phyloP scores from a whole-genome alignment of 2,888 invertebrate genomes.

The Cryptus armator region DNA sequence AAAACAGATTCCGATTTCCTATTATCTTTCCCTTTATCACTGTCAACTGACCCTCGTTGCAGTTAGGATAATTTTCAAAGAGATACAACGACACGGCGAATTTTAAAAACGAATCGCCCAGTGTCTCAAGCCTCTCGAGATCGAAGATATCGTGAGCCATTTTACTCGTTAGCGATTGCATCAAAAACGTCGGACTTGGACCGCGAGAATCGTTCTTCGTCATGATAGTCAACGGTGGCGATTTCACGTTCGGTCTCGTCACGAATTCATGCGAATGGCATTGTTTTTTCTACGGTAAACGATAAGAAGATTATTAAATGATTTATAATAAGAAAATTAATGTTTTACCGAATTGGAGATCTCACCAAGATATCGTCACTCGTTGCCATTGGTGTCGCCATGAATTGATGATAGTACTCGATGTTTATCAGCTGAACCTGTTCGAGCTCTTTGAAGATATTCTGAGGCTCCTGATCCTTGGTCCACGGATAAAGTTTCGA shows the following conservation, averaged over 20 bases:
- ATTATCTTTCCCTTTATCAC: slow-evolving; percentile 90
- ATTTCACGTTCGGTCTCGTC: slow-evolving; percentile 54
- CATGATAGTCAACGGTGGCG: slow-evolving; percentile 73
- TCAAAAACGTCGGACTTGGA: slow-evolving; percentile 79
- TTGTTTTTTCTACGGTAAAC: slow-evolving; percentile 30
- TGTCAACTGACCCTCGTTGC: slow-evolving; percentile 93
- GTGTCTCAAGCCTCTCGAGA: slow-evolving; percentile 93
- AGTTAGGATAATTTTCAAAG: slow-evolving; percentile 89
- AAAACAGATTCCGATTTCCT: slow-evolving; percentile 95
- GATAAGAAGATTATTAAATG: slow-evolving; percentile 16
- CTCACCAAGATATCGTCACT: slow-evolving; percentile 66
- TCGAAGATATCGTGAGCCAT: slow-evolving; percentile 91
- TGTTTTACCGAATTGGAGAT: not conserved
- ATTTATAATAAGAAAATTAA: slow-evolving; percentile 14
- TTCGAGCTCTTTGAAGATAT: slow-evolving; percentile 88
- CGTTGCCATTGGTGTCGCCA: slow-evolving; percentile 79
- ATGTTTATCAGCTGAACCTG: slow-evolving; percentile 89
- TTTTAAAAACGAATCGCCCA: slow-evolving; percentile 96
- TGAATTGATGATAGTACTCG: slow-evolving; percentile 90
- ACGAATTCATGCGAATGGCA: slow-evolving; percentile 50
- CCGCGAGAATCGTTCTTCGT: slow-evolving; percentile 65
- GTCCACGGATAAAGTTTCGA: slow-evolving; percentile 84
- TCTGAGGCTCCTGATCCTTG: slow-evolving; percentile 88
- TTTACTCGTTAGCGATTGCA: slow-evolving; percentile 89
- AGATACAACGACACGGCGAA: slow-evolving; percentile 91